A percentile compares a stretch with the other conserved stretches of the same genome.
These are phyloP conservation scores for Lota lota DNA, from an alignment of 2,113 vertebrate genomes.

Conservation along the genomic window DNA sequence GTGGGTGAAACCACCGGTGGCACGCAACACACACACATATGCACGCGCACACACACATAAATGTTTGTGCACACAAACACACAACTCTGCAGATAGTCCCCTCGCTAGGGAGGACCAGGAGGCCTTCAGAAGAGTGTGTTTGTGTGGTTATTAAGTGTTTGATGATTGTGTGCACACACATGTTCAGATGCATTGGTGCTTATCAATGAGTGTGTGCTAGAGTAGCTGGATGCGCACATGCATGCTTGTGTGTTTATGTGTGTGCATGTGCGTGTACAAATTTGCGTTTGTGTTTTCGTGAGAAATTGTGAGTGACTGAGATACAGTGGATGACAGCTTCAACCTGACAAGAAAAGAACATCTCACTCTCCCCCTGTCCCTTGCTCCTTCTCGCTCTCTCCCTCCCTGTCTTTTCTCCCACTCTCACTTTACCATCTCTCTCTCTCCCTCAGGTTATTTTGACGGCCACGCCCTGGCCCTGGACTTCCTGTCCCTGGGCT, in stretches of 20 bases:
- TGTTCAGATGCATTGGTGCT: too few relatives aligned
- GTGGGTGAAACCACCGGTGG: conserved; percentile 68
- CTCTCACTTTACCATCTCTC: background rate
- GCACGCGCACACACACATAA: too few relatives aligned
- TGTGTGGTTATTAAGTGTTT: background rate
- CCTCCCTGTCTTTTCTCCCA: background rate
- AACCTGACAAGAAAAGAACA: background rate
- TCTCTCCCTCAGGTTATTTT: conserved; percentile 77
- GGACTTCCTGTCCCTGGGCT: conserved; percentile 98
- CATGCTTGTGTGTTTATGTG: background rate
- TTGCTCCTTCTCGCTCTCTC: background rate
- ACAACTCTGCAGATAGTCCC: conserved; percentile 30
- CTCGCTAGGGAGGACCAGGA: background rate
- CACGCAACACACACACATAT: conserved; percentile 63
- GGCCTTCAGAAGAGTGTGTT: background rate
- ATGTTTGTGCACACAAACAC: conserved; percentile 34
- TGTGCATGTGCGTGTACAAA: background rate
- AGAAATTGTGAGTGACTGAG: background rate
- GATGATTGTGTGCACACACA: too few relatives aligned
- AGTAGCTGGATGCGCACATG: too few relatives aligned
- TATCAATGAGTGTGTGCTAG: too few relatives aligned
- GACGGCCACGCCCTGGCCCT: conserved; percentile 87
- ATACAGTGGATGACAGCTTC: background rate
- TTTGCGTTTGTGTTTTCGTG: background rate
- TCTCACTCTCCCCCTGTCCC: background rate